Conservation (phyloP, 35 echinoderm and acorn worm species). For the Acanthaster planci region DNA sequence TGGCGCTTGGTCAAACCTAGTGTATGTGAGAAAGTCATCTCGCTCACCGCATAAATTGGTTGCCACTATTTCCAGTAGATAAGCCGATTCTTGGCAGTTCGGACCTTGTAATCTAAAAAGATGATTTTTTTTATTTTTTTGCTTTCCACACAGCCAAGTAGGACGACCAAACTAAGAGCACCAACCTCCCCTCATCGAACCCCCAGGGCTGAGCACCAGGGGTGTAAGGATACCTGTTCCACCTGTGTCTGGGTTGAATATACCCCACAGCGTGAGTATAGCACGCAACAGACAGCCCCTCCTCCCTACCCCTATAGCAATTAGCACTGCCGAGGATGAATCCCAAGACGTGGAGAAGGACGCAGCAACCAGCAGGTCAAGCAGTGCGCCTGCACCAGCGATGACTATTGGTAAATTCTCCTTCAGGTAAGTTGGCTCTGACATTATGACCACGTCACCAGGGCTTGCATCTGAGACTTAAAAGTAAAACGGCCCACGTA, state of each 20-base stretch:
- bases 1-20: no score
- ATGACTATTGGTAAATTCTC: neutral
- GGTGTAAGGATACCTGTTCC: conserved; percentile 34
- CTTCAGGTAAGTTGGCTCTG: neutral
- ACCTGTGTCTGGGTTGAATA: conserved; percentile 48
- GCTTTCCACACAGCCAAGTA: neutral
- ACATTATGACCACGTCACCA: no score
- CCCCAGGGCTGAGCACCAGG: neutral
- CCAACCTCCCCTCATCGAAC: neutral
- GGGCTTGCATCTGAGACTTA: no score
- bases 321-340: neutral
- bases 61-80: no score
- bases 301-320: neutral
- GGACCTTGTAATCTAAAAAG: no score
- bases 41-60: no score
- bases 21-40: no score
- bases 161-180: neutral
- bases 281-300: conserved; percentile 66
- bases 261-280: conserved; percentile 50
- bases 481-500: no score
- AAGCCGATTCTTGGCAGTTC: no score
- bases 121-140: neutral
- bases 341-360: neutral
- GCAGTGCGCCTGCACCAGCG: neutral
- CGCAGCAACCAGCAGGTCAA: neutral